These are phyloP conservation scores for Lamellibrachia satsuma DNA, from an alignment of 2,888 invertebrate species.

Conservation along the genomic window DNA sequence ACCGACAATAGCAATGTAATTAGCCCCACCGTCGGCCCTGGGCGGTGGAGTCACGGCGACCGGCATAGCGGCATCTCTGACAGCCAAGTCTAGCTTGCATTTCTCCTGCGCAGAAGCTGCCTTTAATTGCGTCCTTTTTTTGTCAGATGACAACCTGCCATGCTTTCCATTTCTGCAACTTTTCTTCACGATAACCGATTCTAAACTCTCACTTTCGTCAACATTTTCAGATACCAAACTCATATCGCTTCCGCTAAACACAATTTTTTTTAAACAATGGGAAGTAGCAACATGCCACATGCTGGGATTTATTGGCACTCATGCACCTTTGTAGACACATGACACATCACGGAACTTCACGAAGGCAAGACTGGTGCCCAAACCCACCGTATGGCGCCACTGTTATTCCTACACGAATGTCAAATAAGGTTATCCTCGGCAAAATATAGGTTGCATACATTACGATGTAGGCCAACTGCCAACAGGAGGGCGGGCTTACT, in stretches of 20 bases:
- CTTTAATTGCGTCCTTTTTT: background rate
- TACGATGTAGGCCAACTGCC: background rate
- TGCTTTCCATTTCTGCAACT: background rate
- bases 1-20: background rate
- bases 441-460: background rate
- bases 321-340: background rate
- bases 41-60: background rate
- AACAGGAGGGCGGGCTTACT: background rate
- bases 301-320: background rate
- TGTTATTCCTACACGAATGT: background rate
- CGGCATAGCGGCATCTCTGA: background rate
- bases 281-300: background rate
- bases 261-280: background rate
- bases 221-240: background rate
- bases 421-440: background rate
- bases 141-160: background rate
- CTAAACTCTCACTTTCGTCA: background rate
- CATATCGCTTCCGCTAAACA: background rate
- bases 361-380: background rate
- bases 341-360: background rate
- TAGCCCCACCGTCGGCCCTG: background rate
- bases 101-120: no score
- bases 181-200: background rate
- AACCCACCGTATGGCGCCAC: background rate
- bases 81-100: background rate